phyloP scores from a whole-genome alignment of 2,797 vertebrate genomes.

The Gallinago stenura region DNA sequence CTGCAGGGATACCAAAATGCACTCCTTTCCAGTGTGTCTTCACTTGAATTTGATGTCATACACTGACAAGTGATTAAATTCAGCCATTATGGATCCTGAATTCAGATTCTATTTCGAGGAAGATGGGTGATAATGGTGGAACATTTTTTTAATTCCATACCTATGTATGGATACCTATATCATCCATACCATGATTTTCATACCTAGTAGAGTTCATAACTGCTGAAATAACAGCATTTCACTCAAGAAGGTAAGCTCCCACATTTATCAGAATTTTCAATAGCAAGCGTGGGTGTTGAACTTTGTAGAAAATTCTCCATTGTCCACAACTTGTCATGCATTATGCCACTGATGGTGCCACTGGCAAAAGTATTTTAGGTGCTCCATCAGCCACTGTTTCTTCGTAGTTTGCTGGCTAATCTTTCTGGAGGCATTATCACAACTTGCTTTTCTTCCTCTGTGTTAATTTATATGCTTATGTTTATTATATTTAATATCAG shows the following conservation, averaged over 20 bases:
- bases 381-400: not conserved
- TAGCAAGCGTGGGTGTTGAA: not conserved
- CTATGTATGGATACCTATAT: no score
- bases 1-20: not conserved
- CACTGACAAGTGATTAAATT: not conserved
- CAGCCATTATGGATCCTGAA: not conserved
- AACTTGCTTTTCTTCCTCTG: not conserved
- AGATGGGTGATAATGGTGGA: not conserved
- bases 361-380: not conserved
- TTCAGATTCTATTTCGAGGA: not conserved
- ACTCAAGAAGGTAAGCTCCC: not conserved
- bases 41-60: not conserved
- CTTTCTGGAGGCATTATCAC: not conserved
- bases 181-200: not conserved
- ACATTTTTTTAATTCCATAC: not conserved
- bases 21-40: accelerated
- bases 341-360: not conserved
- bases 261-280: not conserved
- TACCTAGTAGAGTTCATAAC: not conserved
- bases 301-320: not conserved
- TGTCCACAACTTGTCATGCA: not conserved
- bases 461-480: not conserved
- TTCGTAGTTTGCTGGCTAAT: not conserved
- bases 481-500: not conserved
- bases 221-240: not conserved